Evolutionary conservation across 2,113 vertebrate genomes (phyloP).

Genomic region (Craseonycteris thonglongyai): DNA sequence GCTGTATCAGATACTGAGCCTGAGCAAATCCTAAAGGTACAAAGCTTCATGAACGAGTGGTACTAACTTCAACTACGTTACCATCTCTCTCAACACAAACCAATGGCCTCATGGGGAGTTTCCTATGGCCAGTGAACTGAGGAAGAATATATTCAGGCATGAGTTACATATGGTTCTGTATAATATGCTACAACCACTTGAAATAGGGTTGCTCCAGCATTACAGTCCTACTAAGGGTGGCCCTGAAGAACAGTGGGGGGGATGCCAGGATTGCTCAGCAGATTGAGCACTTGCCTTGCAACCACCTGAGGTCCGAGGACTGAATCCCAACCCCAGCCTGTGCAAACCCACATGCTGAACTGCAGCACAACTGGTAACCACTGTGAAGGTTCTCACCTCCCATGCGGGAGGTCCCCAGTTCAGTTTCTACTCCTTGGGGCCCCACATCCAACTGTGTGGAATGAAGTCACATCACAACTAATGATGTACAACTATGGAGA

Average conservation of each 20-base stretch:
- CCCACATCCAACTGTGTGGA: too few relatives aligned
- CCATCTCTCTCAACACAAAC: not conserved
- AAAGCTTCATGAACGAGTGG: not conserved
- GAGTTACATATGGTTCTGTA: not conserved
- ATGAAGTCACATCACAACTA: too few relatives aligned
- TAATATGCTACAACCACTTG: not conserved
- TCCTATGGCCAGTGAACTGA: not conserved
- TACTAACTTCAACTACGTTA: not conserved
- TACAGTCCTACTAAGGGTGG: not conserved
- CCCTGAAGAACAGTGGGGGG: not conserved
- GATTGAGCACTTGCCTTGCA: too few relatives aligned
- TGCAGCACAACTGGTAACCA: too few relatives aligned
- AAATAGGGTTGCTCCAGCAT: not conserved
- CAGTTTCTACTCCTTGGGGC: too few relatives aligned
- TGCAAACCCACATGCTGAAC: too few relatives aligned
- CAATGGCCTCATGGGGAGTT: not conserved
- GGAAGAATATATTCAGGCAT: not conserved
- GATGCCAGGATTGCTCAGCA: too few relatives aligned
- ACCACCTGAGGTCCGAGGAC: too few relatives aligned
- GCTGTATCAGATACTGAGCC: not conserved
- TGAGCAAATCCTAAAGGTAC: not conserved
- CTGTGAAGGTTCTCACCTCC: too few relatives aligned
- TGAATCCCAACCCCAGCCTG: too few relatives aligned
- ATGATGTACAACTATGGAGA: too few relatives aligned
- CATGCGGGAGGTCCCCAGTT: too few relatives aligned